These are phyloP conservation scores for Hydra vulgaris DNA, from an alignment of 30 jellyfish, hydroid and myxozoan genomes.

Conservation along the genomic window DNA sequence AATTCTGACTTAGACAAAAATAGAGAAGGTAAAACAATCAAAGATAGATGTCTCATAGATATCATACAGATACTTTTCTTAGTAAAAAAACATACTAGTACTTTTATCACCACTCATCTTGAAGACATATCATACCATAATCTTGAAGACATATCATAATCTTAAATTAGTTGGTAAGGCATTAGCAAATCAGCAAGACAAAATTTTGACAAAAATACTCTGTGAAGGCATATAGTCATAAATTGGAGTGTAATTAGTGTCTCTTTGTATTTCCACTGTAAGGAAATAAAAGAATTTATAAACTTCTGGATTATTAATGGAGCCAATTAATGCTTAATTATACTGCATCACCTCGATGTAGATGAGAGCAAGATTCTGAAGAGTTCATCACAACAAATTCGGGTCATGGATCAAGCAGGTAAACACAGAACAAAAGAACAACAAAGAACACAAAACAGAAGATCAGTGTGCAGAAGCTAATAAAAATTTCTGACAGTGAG, in stretches of 20 bases:
- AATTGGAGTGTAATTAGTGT: background rate
- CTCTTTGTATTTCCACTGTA: too few relatives aligned
- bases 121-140: too few relatives aligned
- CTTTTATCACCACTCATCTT: too few relatives aligned
- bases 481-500: too few relatives aligned
- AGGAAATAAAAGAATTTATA: too few relatives aligned
- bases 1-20: background rate
- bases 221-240: background rate
- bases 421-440: too few relatives aligned
- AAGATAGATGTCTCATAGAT: background rate
- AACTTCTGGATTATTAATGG: too few relatives aligned
- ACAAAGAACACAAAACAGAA: too few relatives aligned
- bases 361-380: background rate
- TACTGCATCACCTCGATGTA: background rate
- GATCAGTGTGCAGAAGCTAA: too few relatives aligned
- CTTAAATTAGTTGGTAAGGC: background rate
- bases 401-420: background rate
- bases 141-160: background rate
- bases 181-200: background rate
- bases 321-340: too few relatives aligned
- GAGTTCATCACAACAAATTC: background rate
- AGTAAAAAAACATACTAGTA: background rate
- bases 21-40: background rate
- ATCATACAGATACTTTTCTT: background rate
- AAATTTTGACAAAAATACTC: background rate